These are phyloP conservation scores for Menidia beryllina DNA, from an alignment of 2,113 vertebrate genomes.

Conservation along the genomic window DNA sequence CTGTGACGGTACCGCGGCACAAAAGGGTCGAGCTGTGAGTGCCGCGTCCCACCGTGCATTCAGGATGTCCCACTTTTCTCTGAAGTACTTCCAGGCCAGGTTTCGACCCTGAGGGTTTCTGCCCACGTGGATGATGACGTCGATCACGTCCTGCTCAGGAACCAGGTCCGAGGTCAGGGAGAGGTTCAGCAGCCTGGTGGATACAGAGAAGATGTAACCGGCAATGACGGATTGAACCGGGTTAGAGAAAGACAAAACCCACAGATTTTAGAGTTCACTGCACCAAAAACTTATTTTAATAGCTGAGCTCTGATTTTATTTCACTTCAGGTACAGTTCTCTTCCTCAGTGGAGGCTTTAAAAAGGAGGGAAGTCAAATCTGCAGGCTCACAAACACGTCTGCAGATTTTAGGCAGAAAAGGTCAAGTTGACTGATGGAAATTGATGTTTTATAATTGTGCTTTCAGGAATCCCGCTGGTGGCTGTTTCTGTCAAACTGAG, in stretches of 20 bases:
- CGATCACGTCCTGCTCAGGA: conserved; percentile 95
- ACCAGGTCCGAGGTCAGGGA: conserved; percentile 95
- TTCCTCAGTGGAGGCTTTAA: neutral
- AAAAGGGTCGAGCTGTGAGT: neutral
- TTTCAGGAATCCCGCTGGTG: neutral
- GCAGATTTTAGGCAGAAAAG: conserved; percentile 7
- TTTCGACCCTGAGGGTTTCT: conserved; percentile 94
- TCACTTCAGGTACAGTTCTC: no score
- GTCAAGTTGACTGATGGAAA: conserved; percentile 14
- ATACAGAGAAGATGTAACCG: neutral
- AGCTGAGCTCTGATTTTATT: no score
- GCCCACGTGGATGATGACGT: conserved; percentile 96
- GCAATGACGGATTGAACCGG: no score
- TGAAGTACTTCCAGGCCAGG: conserved; percentile 96
- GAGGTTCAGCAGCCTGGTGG: conserved; percentile 90
- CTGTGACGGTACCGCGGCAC: no score
- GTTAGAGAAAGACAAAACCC: no score
- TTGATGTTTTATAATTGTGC: conserved; percentile 12
- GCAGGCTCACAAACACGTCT: neutral
- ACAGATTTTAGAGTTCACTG: no score
- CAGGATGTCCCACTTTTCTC: conserved; percentile 95
- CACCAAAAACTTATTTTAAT: no score
- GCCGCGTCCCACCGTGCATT: conserved; percentile 89
- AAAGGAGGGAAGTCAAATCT: neutral
- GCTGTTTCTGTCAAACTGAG: conserved; percentile 6